These are phyloP conservation scores for Catharus bicknelli DNA, from an alignment of 2,113 vertebrate species.

Conservation along the genomic window DNA sequence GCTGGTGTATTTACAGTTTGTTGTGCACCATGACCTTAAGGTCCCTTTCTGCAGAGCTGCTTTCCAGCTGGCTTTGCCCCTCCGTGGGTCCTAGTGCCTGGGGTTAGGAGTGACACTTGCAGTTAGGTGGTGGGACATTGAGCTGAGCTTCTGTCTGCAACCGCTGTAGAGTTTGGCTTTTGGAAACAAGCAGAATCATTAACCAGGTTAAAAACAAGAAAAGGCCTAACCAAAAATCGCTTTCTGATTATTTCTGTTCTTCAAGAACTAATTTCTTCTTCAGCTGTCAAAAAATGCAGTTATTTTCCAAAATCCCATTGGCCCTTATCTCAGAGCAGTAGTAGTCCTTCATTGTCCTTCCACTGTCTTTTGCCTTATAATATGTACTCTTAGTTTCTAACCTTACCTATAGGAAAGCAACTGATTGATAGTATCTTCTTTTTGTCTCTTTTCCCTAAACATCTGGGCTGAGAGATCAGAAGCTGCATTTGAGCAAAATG, in stretches of 20 bases:
- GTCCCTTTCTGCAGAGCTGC: background rate
- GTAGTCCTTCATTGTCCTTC: background rate
- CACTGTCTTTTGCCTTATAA: background rate
- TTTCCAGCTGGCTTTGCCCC: background rate
- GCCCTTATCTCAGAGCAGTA: background rate
- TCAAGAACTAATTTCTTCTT: background rate
- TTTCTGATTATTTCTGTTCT: background rate
- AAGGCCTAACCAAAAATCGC: background rate
- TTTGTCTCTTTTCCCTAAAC: background rate
- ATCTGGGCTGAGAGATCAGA: background rate
- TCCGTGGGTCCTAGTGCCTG: background rate
- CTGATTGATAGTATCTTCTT: background rate
- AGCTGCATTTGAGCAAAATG: background rate
- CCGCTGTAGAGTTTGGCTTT: background rate
- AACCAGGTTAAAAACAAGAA: background rate
- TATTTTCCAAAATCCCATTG: background rate
- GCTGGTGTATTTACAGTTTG: background rate
- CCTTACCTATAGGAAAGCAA: background rate
- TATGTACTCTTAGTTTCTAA: background rate
- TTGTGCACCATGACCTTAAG: background rate
- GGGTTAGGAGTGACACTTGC: background rate
- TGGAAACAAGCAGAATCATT: background rate
- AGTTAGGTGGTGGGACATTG: background rate
- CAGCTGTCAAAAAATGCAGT: background rate
- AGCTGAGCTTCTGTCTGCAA: background rate